A percentile compares a stretch with the other conserved stretches of the same genome.
Evolutionary conservation across 2,113 vertebrate genomes (phyloP).

Genomic region (Hypocryptadius cinnamomeus): DNA sequence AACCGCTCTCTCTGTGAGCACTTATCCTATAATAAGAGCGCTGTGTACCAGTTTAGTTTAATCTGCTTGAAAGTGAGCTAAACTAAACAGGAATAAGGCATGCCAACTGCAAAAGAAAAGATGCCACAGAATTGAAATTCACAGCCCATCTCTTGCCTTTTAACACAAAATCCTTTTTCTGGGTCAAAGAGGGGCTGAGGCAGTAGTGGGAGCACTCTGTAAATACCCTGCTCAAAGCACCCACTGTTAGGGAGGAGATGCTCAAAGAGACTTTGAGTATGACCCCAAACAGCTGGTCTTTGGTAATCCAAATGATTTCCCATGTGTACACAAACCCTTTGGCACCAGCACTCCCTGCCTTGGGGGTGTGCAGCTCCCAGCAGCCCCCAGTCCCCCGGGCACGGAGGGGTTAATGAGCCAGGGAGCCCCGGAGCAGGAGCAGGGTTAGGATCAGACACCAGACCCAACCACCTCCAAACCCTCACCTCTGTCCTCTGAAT

Average conservation of each 20-base stretch:
- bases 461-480: not conserved
- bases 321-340: not conserved
- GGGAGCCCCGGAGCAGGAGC: not conserved
- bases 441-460: not conserved
- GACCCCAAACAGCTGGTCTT: not conserved
- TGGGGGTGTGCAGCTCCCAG: not conserved
- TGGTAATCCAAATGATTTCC: not conserved
- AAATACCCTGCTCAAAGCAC: not conserved
- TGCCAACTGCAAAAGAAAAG: constrained; percentile 13
- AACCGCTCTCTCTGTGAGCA: constrained; percentile 40
- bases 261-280: not conserved
- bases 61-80: constrained; percentile 56
- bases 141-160: not conserved
- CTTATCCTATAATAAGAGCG: constrained; percentile 48
- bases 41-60: constrained; percentile 54
- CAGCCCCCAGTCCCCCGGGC: not conserved
- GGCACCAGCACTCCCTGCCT: not conserved
- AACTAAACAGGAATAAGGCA: constrained; percentile 31
- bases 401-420: not conserved
- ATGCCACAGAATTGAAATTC: constrained; percentile 26
- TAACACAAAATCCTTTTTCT: constrained; percentile 25
- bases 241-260: not conserved
- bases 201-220: not conserved
- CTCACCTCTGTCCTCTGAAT: not conserved
- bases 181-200: not conserved